Base-by-base conservation (phyloP, 2,888 invertebrate genomes). In the Sturmia bella region DNA sequence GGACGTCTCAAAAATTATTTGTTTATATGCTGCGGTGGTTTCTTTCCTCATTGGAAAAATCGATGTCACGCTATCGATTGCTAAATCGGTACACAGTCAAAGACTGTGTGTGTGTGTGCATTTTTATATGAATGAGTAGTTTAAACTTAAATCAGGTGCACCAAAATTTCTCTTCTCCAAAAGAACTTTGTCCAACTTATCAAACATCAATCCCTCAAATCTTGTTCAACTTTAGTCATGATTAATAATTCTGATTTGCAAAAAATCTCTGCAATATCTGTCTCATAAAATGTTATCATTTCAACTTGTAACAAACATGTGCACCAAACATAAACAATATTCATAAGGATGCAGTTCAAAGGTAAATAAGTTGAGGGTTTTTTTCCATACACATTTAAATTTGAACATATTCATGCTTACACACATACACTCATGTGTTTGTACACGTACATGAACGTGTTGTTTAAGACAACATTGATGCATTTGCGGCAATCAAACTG, bases 401-500 rank as follows among this genome's bases (percentile, higher is more conserved):
- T 1, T 50, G 24, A 11, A 21, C 21, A 21, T 50, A 13, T n/a
- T n/a, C 37, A 37, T 19, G 13, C 57, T 7, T 41, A 17, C 37
- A 7, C 19, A 39, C 15, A n/a, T 73, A n/a, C 45, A 21, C 24
- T 19, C 15, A n/a, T 13, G 32, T 54, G 27, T 21, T 7, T 13
- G 45, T 57, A 11, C 70, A 15, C 64, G 61, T 75, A 37, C 57
- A 41, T 15, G 64, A 75, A 80, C 80, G 80, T 75, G 80, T 66
- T 70, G 64, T 70, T 74, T 79, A 66, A 57, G 56, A 48, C 57
- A 75, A 75, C 70, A 80, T 80, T 80, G 80, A 80, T 80, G 80
- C 80, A 75, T 80, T 75, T 80, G 75, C 70, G 52, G 66, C 70
- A 80, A 75, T 80, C 80, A 80, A 74, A 74, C 69, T 80, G 63